Evolutionary conservation across 2,888 invertebrate species (phyloP).

Genomic region (Brachypalpus laphriformis): DNA sequence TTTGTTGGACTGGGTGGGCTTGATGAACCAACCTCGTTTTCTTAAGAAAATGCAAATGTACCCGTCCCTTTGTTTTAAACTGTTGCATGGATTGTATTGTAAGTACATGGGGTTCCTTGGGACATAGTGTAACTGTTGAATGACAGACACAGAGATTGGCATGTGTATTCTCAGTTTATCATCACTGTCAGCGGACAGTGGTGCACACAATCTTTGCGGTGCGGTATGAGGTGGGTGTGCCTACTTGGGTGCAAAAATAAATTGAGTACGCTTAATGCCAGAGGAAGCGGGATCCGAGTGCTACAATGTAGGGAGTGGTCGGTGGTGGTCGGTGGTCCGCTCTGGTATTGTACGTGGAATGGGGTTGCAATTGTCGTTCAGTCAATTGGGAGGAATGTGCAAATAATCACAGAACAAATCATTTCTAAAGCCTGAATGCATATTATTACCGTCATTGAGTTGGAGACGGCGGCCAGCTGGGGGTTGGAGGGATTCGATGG

Average conservation of each 20-base stretch:
- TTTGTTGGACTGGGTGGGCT: not conserved
- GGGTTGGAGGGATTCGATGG: conserved; percentile 32
- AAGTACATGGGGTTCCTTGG: not conserved
- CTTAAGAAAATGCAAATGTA: conserved; percentile 18
- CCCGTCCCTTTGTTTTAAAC: conserved; percentile 1
- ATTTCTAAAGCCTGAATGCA: conserved; percentile 64
- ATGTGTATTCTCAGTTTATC: conserved; percentile 20
- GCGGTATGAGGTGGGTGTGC: not conserved
- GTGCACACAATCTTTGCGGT: not conserved
- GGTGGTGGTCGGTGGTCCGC: conserved; percentile 1
- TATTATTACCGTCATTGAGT: conserved; percentile 41
- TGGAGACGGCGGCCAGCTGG: conserved; percentile 5
- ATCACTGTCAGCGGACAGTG: conserved; percentile 51
- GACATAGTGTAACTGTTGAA: conserved; percentile 47
- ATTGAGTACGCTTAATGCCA: conserved; percentile 62
- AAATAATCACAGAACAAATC: conserved; percentile 68
- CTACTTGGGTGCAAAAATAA: conserved; percentile 41
- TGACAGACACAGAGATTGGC: conserved; percentile 16
- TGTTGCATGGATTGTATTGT: conserved; percentile 33
- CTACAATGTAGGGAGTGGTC: conserved; percentile 12
- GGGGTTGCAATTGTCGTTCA: conserved; percentile 68
- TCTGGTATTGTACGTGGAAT: conserved; percentile 40
- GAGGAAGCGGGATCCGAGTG: conserved; percentile 38
- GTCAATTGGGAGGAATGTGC: conserved; percentile 71
- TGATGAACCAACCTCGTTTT: not conserved